A percentile compares a stretch with the other conserved stretches of the same genome.
phyloP scores from a whole-genome alignment of 2,888 invertebrate genomes.

The Myopa tessellatipennis region DNA sequence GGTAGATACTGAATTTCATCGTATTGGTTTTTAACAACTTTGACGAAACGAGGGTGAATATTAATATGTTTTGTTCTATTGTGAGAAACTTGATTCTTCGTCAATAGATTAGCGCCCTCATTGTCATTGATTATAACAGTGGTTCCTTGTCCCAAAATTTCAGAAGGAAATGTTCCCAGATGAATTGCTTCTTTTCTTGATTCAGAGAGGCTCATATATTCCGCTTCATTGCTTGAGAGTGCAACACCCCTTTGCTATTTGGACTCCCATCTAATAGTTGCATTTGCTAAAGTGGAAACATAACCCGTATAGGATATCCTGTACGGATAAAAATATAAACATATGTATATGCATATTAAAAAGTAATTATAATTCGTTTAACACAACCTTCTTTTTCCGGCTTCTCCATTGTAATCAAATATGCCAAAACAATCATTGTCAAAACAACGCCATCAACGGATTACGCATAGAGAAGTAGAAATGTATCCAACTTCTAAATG shows the following conservation, averaged over 20 bases:
- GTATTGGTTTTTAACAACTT: constrained; percentile 22
- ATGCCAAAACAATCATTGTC: no score
- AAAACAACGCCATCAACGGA: no score
- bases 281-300: no score
- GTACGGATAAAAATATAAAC: no score
- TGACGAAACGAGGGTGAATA: constrained; percentile 19
- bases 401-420: no score
- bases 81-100: constrained; percentile 17
- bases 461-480: no score
- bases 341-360: no score
- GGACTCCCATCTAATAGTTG: no score
- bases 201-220: constrained; percentile 2
- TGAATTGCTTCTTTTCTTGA: constrained; percentile 6
- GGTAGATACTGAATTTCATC: constrained; percentile 34
- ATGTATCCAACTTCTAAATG: no score
- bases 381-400: no score
- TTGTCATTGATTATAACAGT: constrained; percentile 38
- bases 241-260: not conserved
- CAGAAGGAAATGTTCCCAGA: not conserved
- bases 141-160: not conserved
- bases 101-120: constrained; percentile 35
- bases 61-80: constrained; percentile 23
- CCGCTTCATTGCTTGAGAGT: not conserved
- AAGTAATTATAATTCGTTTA: no score
- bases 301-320: no score